Percentiles rank a stretch among this genome's conserved stretches.
Evolutionary conservation across 2,113 vertebrate species (phyloP).

Genomic region (Aplodontia rufa): DNA sequence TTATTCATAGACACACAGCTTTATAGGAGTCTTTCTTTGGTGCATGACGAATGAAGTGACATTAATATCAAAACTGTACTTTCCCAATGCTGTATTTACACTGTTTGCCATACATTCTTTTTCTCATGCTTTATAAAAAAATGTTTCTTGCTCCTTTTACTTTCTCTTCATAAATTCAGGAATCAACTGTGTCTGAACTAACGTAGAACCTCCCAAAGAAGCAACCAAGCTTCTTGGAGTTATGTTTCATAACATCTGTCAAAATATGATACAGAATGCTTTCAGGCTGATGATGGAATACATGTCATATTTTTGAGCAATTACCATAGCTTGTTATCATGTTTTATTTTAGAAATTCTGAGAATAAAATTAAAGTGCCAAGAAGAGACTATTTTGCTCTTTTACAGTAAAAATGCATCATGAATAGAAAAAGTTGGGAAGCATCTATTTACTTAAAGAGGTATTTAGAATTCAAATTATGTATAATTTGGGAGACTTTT

Average conservation of each 20-base stretch:
- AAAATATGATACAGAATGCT: constrained; percentile 29
- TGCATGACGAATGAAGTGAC: not conserved
- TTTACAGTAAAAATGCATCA: not conserved
- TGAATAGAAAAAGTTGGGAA: not conserved
- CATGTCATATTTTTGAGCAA: not conserved
- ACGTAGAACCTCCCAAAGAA: not conserved
- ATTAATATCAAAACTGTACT: not conserved
- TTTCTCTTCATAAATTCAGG: not conserved
- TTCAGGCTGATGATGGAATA: constrained; percentile 57
- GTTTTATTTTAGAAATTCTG: constrained; percentile 61
- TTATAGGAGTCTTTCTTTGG: not conserved
- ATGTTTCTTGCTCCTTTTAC: not conserved
- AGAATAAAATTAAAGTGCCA: constrained; percentile 34
- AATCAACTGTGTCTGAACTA: not conserved
- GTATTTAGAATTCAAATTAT: constrained; percentile 33
- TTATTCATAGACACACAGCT: not conserved
- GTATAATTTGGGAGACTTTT: constrained; percentile 28
- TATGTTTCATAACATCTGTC: not conserved
- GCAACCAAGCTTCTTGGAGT: not conserved
- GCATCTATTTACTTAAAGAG: constrained; percentile 36
- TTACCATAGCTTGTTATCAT: not conserved
- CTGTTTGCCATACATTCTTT: not conserved
- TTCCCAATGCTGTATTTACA: not conserved
- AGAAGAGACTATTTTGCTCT: not conserved
- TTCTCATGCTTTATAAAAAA: not conserved